Percentiles rank a stretch among this genome's conserved stretches.
Evolutionary conservation across 2,113 vertebrate genomes (phyloP).

Genomic region (Aptenodytes patagonicus): DNA sequence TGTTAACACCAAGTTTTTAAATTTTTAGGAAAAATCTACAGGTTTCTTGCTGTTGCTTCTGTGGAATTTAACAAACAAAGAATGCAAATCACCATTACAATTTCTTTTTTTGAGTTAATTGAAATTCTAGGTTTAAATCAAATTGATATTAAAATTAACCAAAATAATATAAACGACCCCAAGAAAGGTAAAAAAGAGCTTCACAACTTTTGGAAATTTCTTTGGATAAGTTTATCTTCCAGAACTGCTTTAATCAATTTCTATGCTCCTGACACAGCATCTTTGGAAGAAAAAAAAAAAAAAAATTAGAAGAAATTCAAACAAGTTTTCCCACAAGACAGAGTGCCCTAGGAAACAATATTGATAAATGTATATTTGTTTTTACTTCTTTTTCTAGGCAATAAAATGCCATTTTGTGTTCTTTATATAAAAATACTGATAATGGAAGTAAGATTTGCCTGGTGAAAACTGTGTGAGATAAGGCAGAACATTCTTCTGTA

Average conservation of each 20-base stretch:
- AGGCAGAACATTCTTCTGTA: not conserved
- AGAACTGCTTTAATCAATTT: not conserved
- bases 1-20: not conserved
- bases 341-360: not conserved
- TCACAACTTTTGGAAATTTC: not conserved
- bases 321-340: not conserved
- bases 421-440: not conserved
- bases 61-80: not conserved
- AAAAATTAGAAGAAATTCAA: not conserved
- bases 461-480: not conserved
- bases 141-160: not conserved
- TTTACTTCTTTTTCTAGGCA: not conserved
- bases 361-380: not conserved
- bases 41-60: not conserved
- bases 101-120: not conserved
- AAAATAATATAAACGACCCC: not conserved
- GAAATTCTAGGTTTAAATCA: not conserved
- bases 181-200: not conserved
- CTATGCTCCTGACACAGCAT: not conserved
- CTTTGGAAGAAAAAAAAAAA: not conserved
- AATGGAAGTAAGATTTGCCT: not conserved
- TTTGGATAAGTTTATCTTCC: not conserved
- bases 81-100: not conserved
- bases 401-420: not conserved
- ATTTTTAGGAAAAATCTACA: not conserved